phyloP scores from a whole-genome alignment of 2,113 vertebrate species.

The Hippocampus comes region DNA sequence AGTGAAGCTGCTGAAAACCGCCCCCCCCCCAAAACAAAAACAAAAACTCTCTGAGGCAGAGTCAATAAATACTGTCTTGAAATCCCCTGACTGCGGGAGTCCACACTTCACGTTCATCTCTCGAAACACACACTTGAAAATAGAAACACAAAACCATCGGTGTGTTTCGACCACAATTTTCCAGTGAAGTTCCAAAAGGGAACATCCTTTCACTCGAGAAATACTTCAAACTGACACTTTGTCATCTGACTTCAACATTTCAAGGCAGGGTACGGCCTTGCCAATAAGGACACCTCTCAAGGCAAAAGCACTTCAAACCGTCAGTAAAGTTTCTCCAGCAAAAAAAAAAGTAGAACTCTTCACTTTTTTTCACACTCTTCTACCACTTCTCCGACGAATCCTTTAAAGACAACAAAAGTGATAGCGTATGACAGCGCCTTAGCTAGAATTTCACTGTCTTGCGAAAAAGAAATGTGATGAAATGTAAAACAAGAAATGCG shows the following conservation, averaged over 20 bases:
- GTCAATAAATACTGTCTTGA: slow-evolving; percentile 27
- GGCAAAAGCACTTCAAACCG: not conserved
- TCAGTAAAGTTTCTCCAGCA: not conserved
- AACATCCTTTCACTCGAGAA: not conserved
- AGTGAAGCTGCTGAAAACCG: not conserved
- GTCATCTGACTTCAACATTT: not conserved
- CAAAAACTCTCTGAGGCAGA: not conserved
- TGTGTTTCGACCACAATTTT: slow-evolving; percentile 4
- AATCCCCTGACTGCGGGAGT: not conserved
- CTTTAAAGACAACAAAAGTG: slow-evolving; percentile 17
- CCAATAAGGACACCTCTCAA: not conserved
- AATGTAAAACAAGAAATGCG: slow-evolving; percentile 42
- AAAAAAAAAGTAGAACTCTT: not conserved
- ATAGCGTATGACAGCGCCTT: slow-evolving; percentile 28
- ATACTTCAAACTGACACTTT: slow-evolving; percentile 1
- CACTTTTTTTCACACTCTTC: not conserved
- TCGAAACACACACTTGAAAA: slow-evolving; percentile 12
- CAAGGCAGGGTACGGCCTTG: not conserved
- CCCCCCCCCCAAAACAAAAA: not conserved
- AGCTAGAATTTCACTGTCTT: slow-evolving; percentile 47
- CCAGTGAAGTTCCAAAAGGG: slow-evolving; percentile 6
- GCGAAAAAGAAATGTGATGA: slow-evolving; percentile 20
- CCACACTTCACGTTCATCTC: slow-evolving; percentile 9
- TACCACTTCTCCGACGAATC: not conserved
- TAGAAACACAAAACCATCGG: slow-evolving; percentile 1